A percentile compares a stretch with the other conserved stretches of the same genome.
Conservation (phyloP, 1,140 invertebrate genomes). For the Pseudomyrmex sp. region DNA sequence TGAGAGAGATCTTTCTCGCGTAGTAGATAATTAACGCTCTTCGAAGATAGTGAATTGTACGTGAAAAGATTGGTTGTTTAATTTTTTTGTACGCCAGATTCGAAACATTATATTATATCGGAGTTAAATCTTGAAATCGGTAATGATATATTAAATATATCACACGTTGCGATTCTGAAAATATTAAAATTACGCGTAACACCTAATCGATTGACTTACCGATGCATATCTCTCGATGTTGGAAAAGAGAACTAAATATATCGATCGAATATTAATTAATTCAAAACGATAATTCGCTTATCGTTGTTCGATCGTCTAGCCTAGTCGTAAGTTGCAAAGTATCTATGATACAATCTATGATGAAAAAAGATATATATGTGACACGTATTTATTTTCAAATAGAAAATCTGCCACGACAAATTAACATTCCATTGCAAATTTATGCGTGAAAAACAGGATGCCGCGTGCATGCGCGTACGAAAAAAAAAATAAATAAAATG, state of each 20-base stretch:
- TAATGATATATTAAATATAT: no score
- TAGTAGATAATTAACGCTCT: slow-evolving; percentile 46
- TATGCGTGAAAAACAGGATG: slow-evolving; percentile 12
- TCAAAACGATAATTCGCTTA: no score
- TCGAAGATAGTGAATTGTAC: slow-evolving; percentile 1
- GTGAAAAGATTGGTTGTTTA: background rate
- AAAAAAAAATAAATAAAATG: slow-evolving; percentile 3
- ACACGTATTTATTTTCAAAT: background rate
- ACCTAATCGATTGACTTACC: no score
- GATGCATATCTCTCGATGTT: no score
- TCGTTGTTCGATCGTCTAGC: no score
- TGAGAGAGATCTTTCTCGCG: slow-evolving; percentile 53
- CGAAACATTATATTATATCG: no score
- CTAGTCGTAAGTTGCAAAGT: background rate
- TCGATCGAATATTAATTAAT: no score
- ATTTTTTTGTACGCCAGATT: background rate
- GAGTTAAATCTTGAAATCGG: no score
- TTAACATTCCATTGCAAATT: slow-evolving; percentile 8
- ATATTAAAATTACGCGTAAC: background rate
- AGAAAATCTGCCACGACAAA: background rate
- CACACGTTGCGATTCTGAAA: no score
- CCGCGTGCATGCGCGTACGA: background rate
- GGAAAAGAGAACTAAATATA: no score
- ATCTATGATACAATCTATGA: background rate
- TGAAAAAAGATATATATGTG: no score